Percentiles rank a stretch among this genome's conserved stretches.
Evolutionary conservation across 2,797 vertebrate species (phyloP).

Genomic region (Lagodon rhomboides): DNA sequence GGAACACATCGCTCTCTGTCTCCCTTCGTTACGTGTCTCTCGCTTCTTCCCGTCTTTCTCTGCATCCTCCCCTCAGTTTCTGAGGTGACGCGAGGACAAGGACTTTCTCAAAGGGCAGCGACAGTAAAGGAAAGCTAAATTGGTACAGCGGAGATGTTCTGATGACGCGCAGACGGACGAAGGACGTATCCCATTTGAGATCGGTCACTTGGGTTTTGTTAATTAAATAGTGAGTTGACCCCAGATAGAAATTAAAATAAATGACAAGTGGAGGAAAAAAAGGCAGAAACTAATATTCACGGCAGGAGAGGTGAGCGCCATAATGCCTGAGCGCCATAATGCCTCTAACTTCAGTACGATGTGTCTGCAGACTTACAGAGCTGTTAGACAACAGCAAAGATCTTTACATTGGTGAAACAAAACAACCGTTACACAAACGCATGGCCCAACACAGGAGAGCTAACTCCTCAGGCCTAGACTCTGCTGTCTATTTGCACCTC

Average conservation of each 20-base stretch:
- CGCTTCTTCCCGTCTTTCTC: not conserved
- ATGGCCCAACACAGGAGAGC: too few relatives aligned
- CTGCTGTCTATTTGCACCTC: too few relatives aligned
- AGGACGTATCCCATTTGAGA: conserved; percentile 10
- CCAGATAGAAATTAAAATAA: conserved; percentile 14
- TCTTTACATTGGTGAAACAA: too few relatives aligned
- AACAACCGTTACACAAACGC: too few relatives aligned
- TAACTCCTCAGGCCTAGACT: too few relatives aligned
- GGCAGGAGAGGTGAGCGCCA: not conserved
- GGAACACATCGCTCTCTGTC: conserved; percentile 16
- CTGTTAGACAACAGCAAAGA: too few relatives aligned
- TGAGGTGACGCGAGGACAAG: conserved; percentile 40
- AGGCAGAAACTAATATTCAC: too few relatives aligned
- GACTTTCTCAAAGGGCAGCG: conserved; percentile 18
- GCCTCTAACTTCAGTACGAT: not conserved
- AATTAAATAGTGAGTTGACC: conserved; percentile 22
- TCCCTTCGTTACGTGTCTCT: not conserved
- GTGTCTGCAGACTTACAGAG: too few relatives aligned
- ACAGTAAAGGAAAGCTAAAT: conserved; percentile 13
- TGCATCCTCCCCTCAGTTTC: conserved; percentile 1
- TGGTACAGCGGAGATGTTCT: not conserved
- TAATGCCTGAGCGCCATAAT: not conserved
- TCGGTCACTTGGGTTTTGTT: conserved; percentile 26
- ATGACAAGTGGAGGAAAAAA: not conserved
- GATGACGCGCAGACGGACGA: not conserved